Evolutionary conservation across 2,113 vertebrate species (phyloP).

Genomic region (Mungos mungo): DNA sequence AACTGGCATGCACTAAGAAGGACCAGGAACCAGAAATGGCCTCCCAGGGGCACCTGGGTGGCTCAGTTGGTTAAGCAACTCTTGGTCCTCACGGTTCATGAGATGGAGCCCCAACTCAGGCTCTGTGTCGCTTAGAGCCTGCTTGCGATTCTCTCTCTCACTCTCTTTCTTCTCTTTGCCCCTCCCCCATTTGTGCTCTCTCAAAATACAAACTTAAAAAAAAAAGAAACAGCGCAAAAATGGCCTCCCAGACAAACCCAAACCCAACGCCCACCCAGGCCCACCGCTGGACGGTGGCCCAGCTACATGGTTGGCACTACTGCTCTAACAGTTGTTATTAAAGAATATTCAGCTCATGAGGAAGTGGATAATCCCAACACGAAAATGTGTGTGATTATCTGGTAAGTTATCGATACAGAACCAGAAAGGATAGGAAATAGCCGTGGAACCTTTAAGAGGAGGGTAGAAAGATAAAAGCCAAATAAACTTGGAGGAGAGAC

Average conservation of each 20-base stretch:
- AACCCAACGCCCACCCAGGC: background rate
- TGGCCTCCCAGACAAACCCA: slow-evolving; percentile 39
- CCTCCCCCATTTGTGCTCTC: too few relatives aligned
- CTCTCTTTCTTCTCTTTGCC: too few relatives aligned
- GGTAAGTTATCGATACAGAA: slow-evolving; percentile 33
- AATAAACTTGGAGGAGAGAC: background rate
- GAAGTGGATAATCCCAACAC: background rate
- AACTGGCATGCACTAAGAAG: background rate
- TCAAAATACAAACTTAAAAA: too few relatives aligned
- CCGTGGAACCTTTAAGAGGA: background rate
- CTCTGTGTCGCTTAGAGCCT: too few relatives aligned
- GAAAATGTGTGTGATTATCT: slow-evolving; percentile 31
- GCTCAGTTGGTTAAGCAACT: too few relatives aligned
- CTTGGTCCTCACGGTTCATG: too few relatives aligned
- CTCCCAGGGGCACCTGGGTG: background rate
- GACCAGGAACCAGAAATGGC: slow-evolving; percentile 43
- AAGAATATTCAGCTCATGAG: background rate
- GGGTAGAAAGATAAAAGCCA: slow-evolving; percentile 18
- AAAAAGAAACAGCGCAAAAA: background rate
- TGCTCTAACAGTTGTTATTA: background rate
- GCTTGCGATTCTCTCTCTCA: too few relatives aligned
- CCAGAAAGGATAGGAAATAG: slow-evolving; percentile 8
- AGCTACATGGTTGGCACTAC: background rate
- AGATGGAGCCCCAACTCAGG: too few relatives aligned
- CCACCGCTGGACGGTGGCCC: background rate